Conservation (phyloP, 2,888 invertebrate genomes). For the Leptopterna dolabrata region DNA sequence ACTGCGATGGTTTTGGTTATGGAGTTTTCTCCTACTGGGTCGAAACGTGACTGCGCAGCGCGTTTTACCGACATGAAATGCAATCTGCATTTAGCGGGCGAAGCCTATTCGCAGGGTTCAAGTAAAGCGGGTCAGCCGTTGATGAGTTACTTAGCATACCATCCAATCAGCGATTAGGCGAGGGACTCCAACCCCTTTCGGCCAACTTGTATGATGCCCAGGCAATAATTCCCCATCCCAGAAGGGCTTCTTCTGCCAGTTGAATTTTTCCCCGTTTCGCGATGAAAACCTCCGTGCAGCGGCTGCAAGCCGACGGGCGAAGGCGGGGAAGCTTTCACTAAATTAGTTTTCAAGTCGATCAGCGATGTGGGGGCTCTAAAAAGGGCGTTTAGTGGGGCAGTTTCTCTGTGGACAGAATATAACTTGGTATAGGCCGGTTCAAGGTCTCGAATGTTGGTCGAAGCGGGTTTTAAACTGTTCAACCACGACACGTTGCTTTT, state of each 20-base stretch:
- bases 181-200: not conserved
- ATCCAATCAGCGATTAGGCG: conserved; percentile 26
- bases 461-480: not conserved
- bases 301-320: not conserved
- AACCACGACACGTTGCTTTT: not conserved
- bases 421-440: not conserved
- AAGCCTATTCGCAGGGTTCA: conserved; percentile 5
- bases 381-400: conserved; percentile 18
- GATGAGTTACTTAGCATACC: conserved; percentile 50
- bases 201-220: not conserved
- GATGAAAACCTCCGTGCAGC: not conserved
- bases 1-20: no score
- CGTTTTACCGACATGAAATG: conserved; percentile 10
- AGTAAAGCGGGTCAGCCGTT: conserved; percentile 18
- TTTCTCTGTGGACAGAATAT: not conserved
- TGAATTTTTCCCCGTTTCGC: not conserved
- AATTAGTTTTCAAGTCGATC: conserved; percentile 37
- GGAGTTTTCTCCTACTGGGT: not conserved
- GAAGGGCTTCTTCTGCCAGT: not conserved
- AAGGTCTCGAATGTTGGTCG: not conserved
- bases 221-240: not conserved
- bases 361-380: not conserved
- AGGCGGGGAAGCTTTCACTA: conserved; percentile 13
- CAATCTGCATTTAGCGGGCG: conserved; percentile 19
- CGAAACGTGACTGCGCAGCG: not conserved